Percentiles rank a stretch among this genome's conserved stretches.
Evolutionary conservation across 2,797 vertebrate genomes (phyloP).

Genomic region (Lepus oiostolus): DNA sequence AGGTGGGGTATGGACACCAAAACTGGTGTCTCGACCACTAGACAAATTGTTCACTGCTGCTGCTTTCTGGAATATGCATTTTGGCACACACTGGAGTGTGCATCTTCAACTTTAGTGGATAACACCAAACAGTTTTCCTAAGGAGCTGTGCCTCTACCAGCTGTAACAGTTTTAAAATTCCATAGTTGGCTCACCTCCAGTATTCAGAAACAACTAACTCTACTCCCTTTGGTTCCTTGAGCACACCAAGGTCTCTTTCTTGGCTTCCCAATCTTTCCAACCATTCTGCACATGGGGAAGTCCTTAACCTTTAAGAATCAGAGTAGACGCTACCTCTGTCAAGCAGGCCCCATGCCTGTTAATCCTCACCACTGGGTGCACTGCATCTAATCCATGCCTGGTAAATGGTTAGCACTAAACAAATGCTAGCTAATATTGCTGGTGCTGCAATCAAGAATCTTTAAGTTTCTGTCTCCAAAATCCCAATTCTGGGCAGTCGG

Average conservation of each 20-base stretch:
- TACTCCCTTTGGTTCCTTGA: neutral
- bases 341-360: neutral
- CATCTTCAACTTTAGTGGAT: neutral
- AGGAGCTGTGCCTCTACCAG: neutral
- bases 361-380: neutral
- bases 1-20: too few species aligned
- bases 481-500: neutral
- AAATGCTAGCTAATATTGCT: neutral
- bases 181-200: neutral
- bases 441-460: neutral
- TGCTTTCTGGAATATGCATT: neutral
- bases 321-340: neutral
- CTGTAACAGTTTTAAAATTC: neutral
- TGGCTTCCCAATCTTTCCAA: neutral
- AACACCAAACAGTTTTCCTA: neutral
- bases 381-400: neutral
- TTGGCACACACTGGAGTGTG: neutral
- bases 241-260: neutral
- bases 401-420: neutral
- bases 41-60: too few species aligned
- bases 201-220: neutral
- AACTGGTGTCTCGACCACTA: too few species aligned
- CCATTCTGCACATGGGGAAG: neutral
- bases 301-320: neutral
- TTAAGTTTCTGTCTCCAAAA: neutral